phyloP scores from a whole-genome alignment of 2,797 vertebrate genomes.

The Borostomias antarcticus region DNA sequence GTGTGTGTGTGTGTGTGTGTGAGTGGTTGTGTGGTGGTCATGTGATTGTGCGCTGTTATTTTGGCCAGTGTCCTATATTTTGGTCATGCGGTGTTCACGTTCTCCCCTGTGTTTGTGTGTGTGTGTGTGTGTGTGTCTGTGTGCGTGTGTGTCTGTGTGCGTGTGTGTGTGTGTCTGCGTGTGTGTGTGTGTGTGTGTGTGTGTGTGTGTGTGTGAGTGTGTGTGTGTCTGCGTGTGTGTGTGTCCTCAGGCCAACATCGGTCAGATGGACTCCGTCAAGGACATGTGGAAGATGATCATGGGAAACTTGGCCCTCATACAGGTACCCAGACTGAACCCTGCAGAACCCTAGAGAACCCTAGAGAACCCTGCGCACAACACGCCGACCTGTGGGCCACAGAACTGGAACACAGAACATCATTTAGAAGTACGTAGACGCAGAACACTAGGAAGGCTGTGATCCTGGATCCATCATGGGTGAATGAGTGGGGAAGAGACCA shows the following conservation, averaged over 20 bases:
- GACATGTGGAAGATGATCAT: conserved; percentile 98
- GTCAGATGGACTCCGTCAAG: conserved; percentile 93
- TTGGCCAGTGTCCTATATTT: too few species aligned
- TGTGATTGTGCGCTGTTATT: conserved; percentile 33
- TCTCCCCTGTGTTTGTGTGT: too few species aligned
- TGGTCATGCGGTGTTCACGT: too few species aligned
- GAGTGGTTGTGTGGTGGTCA: conserved; percentile 10
- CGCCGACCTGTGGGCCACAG: not conserved
- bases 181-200: too few species aligned
- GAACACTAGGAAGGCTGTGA: not conserved
- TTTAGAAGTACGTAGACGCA: not conserved
- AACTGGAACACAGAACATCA: not conserved
- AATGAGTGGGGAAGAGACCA: not conserved
- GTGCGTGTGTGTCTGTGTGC: too few species aligned
- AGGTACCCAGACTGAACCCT: conserved; percentile 74
- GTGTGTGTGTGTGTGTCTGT: too few species aligned
- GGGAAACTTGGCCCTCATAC: conserved; percentile 96
- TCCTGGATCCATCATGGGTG: too few species aligned
- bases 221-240: conserved; percentile 19
- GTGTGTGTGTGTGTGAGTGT: too few species aligned
- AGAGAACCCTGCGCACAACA: not conserved
- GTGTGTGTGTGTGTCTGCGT: too few species aligned
- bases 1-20: conserved; percentile 30
- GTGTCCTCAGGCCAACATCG: conserved; percentile 91
- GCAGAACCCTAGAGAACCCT: not conserved